Evolutionary conservation across 2,797 vertebrate species (phyloP).

Genomic region (Rousettus madagascariensis): DNA sequence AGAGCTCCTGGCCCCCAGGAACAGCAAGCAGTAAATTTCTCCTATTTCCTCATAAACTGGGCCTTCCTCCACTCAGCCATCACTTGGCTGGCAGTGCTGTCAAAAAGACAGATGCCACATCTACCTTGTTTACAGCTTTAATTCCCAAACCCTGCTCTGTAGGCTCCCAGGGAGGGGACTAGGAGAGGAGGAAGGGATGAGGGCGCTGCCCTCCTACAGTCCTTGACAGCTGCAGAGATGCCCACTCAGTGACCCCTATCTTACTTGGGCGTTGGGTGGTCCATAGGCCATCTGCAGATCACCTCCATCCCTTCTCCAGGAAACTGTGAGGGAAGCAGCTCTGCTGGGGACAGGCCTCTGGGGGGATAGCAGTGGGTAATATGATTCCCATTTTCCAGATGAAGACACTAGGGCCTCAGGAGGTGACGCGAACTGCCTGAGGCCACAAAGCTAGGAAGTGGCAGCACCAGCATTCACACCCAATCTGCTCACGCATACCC

Average conservation of each 20-base stretch:
- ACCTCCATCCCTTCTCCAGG: background rate
- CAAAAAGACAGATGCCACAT: constrained; percentile 82
- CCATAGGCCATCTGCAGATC: background rate
- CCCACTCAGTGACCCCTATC: background rate
- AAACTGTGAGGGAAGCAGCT: background rate
- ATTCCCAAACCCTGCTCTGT: constrained; percentile 70
- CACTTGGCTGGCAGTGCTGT: constrained; percentile 80
- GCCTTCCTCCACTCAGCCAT: constrained; percentile 78
- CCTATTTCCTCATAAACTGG: constrained; percentile 82
- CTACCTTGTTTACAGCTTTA: constrained; percentile 78
- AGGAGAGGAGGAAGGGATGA: background rate
- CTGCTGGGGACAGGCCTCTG: background rate
- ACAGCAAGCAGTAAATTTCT: constrained; percentile 82
- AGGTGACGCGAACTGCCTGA: background rate
- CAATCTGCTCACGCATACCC: background rate
- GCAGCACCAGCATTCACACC: background rate
- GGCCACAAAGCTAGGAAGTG: rapidly evolving
- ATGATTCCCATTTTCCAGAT: background rate
- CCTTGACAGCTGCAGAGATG: background rate
- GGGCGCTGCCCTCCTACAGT: background rate
- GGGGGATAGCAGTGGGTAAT: background rate
- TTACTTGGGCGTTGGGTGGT: rapidly evolving
- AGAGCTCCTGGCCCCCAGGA: background rate
- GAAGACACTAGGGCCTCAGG: background rate
- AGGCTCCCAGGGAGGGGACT: constrained; percentile 23